A percentile compares a stretch with the other conserved stretches of the same genome.
Evolutionary conservation across 2,797 vertebrate species (phyloP).

Genomic region (Artibeus jamaicensis): DNA sequence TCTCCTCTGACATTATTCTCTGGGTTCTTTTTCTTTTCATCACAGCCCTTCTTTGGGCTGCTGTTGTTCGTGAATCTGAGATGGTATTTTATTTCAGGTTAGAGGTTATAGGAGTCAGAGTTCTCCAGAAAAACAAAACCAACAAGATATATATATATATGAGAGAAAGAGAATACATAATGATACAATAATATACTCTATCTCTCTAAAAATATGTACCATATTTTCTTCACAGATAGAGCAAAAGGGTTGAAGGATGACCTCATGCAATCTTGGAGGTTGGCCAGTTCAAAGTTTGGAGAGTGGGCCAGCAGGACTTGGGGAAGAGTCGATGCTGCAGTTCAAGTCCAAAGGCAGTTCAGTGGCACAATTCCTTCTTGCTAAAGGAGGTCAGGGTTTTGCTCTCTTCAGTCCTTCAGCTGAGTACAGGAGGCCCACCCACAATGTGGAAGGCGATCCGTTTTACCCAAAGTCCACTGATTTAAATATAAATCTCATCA

Average conservation of each 20-base stretch:
- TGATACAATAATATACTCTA: not conserved
- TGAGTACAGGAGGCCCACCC: not conserved
- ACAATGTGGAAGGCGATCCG: not conserved
- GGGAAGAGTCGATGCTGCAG: not conserved
- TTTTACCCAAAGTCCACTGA: not conserved
- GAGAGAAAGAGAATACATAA: not conserved
- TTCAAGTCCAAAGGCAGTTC: not conserved
- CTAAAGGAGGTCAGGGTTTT: not conserved
- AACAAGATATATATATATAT: not conserved
- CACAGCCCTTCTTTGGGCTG: not conserved
- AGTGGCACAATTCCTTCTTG: not conserved
- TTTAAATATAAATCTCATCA: not conserved
- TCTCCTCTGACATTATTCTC: not conserved
- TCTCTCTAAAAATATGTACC: not conserved
- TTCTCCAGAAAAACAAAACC: not conserved
- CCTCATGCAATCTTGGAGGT: not conserved
- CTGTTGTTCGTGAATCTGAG: not conserved
- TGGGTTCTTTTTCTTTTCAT: not conserved
- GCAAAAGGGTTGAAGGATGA: not conserved
- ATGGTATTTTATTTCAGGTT: not conserved
- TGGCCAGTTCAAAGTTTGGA: not conserved
- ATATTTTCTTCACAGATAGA: not conserved
- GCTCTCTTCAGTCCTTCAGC: not conserved
- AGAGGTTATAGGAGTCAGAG: not conserved
- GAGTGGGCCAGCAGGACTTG: not conserved